Base-by-base conservation (phyloP, 92 coral and sea anemone genomes). In the Chrysogorgia sp. region DNA sequence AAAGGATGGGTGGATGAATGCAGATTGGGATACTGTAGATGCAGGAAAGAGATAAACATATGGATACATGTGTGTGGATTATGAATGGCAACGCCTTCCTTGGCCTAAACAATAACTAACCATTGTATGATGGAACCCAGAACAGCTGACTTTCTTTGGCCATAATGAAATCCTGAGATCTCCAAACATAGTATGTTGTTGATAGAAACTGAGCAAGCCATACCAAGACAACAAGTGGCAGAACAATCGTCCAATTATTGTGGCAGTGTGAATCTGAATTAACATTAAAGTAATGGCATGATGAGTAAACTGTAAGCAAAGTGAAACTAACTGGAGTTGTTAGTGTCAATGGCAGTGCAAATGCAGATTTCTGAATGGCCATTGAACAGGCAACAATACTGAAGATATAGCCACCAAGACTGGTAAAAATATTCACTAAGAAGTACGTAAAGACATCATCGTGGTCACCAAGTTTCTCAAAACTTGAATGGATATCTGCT, bases 111-210 rank as follows among this genome's bases (percentile, higher is more conserved):
- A 3, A 5, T 20, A 17, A 37, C 80, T 66, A 74, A 91, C 98
- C 97, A 71, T 91, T 94, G 45, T 94, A 94, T 10, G 86, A 75
- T 14, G 96, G 98, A 34, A 94, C 80, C 98, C 98, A 94, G 67
- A 94, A 94, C 88, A 94, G 75, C 12, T 88, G 85, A 0, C 91
- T 83, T 30, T 94, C 98, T 79, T 87, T 89, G 14, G 97, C 98
- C 98, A 94, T 91, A 34, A 91, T 83, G 35, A 91, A 87, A 26
- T 87, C 88, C 67, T 89, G 92, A 20, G 85, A 83, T 62, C 86
- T 83, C 86, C 92, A 87, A 19, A 94, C 74, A 45, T 90, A 93
- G 76, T 88, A 90, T 0, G 91, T 91, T 40, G 91, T 87, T 0
- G 92, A 87, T 8, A 87, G 59, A 20, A 89, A 77, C 90, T 94